Conservation (phyloP, 2,113 vertebrate genomes). For the Orthonyx spaldingii region DNA sequence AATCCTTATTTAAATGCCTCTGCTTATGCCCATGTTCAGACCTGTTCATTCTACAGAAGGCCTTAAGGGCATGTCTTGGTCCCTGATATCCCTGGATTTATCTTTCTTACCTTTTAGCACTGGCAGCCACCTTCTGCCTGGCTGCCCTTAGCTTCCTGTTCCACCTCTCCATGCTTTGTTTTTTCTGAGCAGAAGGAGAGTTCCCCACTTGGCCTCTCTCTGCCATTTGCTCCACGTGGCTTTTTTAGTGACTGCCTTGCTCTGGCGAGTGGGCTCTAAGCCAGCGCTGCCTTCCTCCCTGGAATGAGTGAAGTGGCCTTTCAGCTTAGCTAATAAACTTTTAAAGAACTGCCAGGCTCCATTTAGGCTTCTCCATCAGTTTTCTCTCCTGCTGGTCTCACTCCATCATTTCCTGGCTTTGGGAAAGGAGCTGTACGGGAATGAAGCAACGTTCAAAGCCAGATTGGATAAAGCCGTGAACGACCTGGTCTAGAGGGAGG, state of each 20-base stretch:
- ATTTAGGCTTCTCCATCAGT: neutral
- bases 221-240: neutral
- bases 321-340: neutral
- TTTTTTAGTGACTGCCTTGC: neutral
- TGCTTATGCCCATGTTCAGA: neutral
- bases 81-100: neutral
- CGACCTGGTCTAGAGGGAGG: no score
- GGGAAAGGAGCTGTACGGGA: accelerated
- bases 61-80: neutral
- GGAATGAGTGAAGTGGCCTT: neutral
- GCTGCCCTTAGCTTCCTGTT: neutral
- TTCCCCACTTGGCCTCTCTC: neutral
- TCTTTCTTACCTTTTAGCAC: neutral
- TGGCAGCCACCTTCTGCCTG: neutral
- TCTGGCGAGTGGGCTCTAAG: neutral
- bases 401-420: neutral
- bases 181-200: neutral
- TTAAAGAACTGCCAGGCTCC: neutral
- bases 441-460: neutral
- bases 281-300: neutral
- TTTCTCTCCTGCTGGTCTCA: neutral
- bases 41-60: neutral
- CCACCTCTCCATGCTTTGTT: neutral
- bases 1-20: neutral
- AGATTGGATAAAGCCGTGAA: neutral